These are phyloP conservation scores for Tanypteryx hageni DNA, from an alignment of 2,888 invertebrate species.

Conservation along the genomic window DNA sequence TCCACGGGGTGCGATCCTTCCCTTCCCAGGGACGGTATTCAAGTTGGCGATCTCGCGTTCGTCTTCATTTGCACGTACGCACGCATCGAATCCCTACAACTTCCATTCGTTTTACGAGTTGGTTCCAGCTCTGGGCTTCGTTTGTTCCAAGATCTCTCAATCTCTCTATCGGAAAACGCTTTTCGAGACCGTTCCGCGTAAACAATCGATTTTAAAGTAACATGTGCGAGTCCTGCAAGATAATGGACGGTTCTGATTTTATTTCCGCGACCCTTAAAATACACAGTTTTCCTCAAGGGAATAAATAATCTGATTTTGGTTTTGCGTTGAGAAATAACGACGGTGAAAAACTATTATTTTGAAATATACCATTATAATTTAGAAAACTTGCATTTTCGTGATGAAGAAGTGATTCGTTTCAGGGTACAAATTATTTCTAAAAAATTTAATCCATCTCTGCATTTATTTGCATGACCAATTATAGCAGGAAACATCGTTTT, in stretches of 20 bases:
- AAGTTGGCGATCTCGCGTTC: neutral
- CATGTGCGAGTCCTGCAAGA: neutral
- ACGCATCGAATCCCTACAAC: conserved; percentile 24
- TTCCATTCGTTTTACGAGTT: neutral
- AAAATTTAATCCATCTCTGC: no score
- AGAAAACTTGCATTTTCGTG: no score
- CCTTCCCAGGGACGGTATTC: neutral
- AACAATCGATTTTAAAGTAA: neutral
- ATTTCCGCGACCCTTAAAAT: neutral
- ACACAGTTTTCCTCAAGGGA: no score
- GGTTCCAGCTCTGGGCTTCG: conserved; percentile 2
- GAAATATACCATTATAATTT: no score
- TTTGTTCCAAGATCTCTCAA: conserved; percentile 22
- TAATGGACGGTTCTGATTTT: neutral
- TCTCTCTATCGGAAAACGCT: conserved; percentile 19
- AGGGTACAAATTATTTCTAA: no score
- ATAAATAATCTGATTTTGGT: no score
- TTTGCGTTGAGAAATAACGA: no score
- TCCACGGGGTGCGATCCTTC: neutral
- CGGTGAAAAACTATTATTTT: no score
- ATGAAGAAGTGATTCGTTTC: no score
- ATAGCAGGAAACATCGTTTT: no score
- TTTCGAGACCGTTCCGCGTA: neutral
- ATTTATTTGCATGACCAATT: no score
- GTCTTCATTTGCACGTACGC: conserved; percentile 23